Evolutionary conservation across 1,140 invertebrate genomes (phyloP).

Genomic region (Megathymus violae): DNA sequence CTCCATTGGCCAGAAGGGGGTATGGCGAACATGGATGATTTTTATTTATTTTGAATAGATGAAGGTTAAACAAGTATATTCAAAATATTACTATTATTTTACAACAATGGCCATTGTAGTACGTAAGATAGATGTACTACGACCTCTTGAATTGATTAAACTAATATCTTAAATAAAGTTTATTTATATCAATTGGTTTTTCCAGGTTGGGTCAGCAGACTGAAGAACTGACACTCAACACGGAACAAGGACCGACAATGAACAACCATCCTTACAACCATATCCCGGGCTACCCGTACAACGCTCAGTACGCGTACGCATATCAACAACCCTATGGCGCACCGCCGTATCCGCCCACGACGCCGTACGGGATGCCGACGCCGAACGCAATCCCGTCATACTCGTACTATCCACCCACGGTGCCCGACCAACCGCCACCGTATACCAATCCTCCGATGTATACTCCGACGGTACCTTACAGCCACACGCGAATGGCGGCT

Average conservation of each 20-base stretch:
- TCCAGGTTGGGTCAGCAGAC: constrained; percentile 75
- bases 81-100: too few relatives aligned
- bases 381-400: constrained; percentile 54
- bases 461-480: constrained; percentile 54
- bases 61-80: too few relatives aligned
- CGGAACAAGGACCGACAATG: constrained; percentile 61
- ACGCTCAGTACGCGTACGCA: constrained; percentile 55
- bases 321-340: constrained; percentile 55
- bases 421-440: constrained; percentile 46
- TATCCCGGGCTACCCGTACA: constrained; percentile 60
- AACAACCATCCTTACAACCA: constrained; percentile 70
- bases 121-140: too few relatives aligned
- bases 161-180: too few relatives aligned
- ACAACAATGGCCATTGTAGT: too few relatives aligned
- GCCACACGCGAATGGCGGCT: constrained; percentile 65
- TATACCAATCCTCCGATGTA: constrained; percentile 61
- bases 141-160: too few relatives aligned
- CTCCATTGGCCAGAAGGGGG: too few relatives aligned
- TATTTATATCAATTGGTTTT: too few relatives aligned
- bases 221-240: constrained; percentile 60
- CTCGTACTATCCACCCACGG: constrained; percentile 52
- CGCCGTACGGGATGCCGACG: constrained; percentile 60
- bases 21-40: too few relatives aligned
- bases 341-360: constrained; percentile 50
- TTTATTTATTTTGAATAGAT: too few relatives aligned